Percentiles rank a stretch among this genome's conserved stretches.
Evolutionary conservation across 2,797 vertebrate genomes (phyloP).

Genomic region (Lepus oiostolus): DNA sequence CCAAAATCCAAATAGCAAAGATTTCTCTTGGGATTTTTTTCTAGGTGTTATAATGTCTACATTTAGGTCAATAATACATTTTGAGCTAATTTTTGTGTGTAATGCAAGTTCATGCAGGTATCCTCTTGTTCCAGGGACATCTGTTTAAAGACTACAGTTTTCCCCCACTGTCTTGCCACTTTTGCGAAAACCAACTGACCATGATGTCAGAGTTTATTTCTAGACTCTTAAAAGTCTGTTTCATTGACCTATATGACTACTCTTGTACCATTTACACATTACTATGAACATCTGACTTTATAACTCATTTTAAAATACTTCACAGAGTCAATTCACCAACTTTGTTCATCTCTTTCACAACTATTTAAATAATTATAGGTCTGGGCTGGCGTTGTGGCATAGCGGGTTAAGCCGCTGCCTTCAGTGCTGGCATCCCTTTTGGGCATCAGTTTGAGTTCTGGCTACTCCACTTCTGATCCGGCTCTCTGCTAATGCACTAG

Average conservation of each 20-base stretch:
- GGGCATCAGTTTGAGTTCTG: no score
- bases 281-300: background rate
- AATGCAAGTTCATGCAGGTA: background rate
- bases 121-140: background rate
- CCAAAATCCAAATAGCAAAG: background rate
- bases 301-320: background rate
- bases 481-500: no score
- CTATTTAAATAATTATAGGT: background rate
- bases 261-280: background rate
- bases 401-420: no score
- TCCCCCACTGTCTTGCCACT: background rate
- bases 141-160: background rate
- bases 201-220: background rate
- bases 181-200: background rate
- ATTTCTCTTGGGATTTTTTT: background rate
- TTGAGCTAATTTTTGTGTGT: background rate
- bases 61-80: background rate
- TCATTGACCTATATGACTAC: background rate
- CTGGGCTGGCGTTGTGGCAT: no score
- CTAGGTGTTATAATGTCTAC: background rate
- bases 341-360: background rate
- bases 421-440: no score
- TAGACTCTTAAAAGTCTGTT: background rate
- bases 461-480: no score
- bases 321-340: background rate